Conservation (phyloP, 1,140 invertebrate species). For the Bradysia coprophila region DNA sequence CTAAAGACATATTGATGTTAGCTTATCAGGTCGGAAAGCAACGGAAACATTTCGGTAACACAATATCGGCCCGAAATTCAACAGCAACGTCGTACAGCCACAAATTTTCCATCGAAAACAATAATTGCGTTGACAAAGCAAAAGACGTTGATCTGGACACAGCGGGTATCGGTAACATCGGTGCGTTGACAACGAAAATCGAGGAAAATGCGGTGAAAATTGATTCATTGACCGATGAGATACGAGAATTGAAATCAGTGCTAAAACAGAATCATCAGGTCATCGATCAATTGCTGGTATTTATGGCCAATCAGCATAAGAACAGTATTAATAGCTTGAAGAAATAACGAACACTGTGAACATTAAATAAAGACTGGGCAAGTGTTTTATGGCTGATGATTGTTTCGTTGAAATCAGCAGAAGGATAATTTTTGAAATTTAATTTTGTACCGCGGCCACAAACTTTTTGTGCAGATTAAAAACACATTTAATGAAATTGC, state of each 20-base stretch:
- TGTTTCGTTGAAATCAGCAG: too few species aligned
- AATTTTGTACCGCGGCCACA: too few species aligned
- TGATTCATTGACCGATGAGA: constrained; percentile 35
- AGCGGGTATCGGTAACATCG: constrained; percentile 21
- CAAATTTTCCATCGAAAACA: constrained; percentile 37
- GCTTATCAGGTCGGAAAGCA: constrained; percentile 56
- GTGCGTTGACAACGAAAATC: constrained; percentile 34
- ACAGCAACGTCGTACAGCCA: constrained; percentile 32
- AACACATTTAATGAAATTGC: too few species aligned
- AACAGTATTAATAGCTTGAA: background rate
- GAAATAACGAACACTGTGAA: background rate
- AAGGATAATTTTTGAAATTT: too few species aligned
- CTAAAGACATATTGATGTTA: constrained; percentile 49
- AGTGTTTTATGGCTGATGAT: too few species aligned
- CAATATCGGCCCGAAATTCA: constrained; percentile 37
- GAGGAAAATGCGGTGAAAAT: constrained; percentile 40
- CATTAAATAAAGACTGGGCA: too few species aligned
- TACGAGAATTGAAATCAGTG: constrained; percentile 38
- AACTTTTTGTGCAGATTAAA: too few species aligned
- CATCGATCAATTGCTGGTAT: constrained; percentile 18
- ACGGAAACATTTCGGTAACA: constrained; percentile 42
- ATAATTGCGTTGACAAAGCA: constrained; percentile 16
- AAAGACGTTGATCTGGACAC: constrained; percentile 27
- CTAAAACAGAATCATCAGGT: constrained; percentile 24
- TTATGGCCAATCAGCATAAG: constrained; percentile 1